Base-by-base conservation (phyloP, 2,797 vertebrate species). In the Lerista edwardsae region DNA sequence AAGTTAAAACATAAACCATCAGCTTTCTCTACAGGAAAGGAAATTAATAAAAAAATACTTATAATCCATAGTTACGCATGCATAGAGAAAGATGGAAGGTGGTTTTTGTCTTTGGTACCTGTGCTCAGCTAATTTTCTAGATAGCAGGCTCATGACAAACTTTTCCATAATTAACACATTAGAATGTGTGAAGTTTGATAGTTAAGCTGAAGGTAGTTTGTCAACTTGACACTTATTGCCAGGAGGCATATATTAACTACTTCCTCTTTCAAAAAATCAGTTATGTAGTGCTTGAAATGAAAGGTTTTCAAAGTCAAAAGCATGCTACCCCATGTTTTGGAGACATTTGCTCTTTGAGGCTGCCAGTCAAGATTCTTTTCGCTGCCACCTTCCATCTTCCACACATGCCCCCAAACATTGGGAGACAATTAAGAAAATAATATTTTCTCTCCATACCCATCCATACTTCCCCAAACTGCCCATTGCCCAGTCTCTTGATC, bases 401-500 rank as follows among this genome's bases (percentile, higher is more conserved):
- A 88, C 27, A 75, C 72, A 76, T 61, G 91, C 92, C 81, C 91
- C 92, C 95, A 94, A 86, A 51, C 51, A 93, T 39, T 55, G 86
- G 87, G 77, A 88, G 93, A 57, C 92, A 91, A 92, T 78, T 90
- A 93, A 93, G 82, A 89, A 75, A 67, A 68, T 69, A 96, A 94
- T 88, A 93, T 94, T 93, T 92, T 94, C 93, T 95, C 93, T 95
- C 96, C 98, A 94, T 99, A 99, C 98, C 98, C 97, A 99, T 99
- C 98, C 98, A 99, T 96, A 99, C 98, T 98, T 99, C 98, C 97
- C 98, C 98, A 97, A 99, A 99, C 97, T 99, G 98, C 97, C 98
- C 98, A 92, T 99, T 98, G 94, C 98, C 98, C 89, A 99, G 97
- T 94, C 98, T 98, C 97, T 98, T 98, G 97, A 99, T 98, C 94